Base-by-base conservation (phyloP, 2,797 vertebrate genomes). In the Falco columbarius region DNA sequence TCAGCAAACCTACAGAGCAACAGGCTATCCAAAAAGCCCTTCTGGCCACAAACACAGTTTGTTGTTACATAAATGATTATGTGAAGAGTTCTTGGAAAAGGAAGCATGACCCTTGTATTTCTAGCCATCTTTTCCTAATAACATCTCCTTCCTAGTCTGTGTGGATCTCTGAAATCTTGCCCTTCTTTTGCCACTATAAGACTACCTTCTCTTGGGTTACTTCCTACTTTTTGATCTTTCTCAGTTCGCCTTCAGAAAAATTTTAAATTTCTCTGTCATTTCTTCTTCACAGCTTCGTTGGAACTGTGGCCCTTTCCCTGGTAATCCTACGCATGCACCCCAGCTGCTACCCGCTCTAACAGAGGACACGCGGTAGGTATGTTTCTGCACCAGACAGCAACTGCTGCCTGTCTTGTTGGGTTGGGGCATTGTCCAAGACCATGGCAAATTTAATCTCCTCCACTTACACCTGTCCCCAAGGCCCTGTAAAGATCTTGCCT, bases 21-120 rank as follows among this genome's bases (percentile, higher is more conserved):
- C 38, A 62, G 70, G 86, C 52, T 79, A 84, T 66, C 94, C 61
- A 92, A 79, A 47, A 86, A 80, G 59, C 42, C 63, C 47, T 94
- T 86, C 63, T 86, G 59, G 52, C 83, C 67, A 95, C 79, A 96
- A 95, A 94, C 65, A 89, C 46, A 61, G 71, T 87, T 95, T 90
- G 92, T 54, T 84, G 77, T 92, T 89, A 63, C 52, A 86, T 84
- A 95, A 90, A 86, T 89, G 82, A 76, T 89, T 86, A 95, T 67
- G 81, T 74, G 74, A 91, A 79, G 56, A 59, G 63, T 73, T 95
- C 68, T 82, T 76, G 36, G 91, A 70, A 1, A 1, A 67, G 51
- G 52, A 86, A 68, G 29, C 7, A 18, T 9, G 26, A 49, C 70
- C 32, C n/a, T 73, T 85, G 32, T 56, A 92, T 92, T 94, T 93